Evolutionary conservation across 2,113 vertebrate species (phyloP), one percentile per base, ranked within the genome.

Genomic region (Periophthalmus modestus): DNA sequence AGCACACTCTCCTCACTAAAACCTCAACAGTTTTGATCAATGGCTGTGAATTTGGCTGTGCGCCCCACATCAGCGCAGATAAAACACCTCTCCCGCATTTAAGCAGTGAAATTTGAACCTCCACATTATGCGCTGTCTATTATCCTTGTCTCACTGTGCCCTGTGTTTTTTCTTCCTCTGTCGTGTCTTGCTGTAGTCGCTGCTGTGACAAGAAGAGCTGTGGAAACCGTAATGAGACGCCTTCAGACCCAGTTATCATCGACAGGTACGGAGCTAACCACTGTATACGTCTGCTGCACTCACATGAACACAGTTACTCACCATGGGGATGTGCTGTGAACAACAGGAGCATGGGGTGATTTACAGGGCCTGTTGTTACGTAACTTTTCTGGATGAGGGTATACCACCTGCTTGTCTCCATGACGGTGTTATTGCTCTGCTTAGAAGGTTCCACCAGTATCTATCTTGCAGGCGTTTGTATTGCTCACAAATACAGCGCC

Each of bases 151-250:
- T 47, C 50, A 67, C 69, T 78, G 13, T 7, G 61, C 48, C 68
- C 77, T 78, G 73, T 73, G 69, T 69, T 82, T 73, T 58, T 70
- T 54, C 71, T 70, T 65, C 76, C 36, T 69, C 61, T 62, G 73
- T 73, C 46, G 80, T 65, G 76, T 72, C 74, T 70, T 68, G n/a
- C 75, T 69, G 3, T 74, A 98, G 97, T 88, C 97, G 97, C 54
- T 98, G 97, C 89, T 98, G 97, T 82, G 97, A 98, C 94, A 97
- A 98, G 92, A 98, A 98, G 92, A 98, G 97, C 93, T 98, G 97
- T 19, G 97, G 97, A 69, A 98, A 98, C 90, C 95, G 97, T 79
- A 98, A 98, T 39, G 97, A 98, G 94, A 98, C 97, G 0, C 97
- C 97, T 58, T 98, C 97, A 7, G 97, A 98, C 91, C 97, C 97